These are phyloP conservation scores for Amphiprion clarkii DNA, from an alignment of 2,797 vertebrate species.

Conservation along the genomic window DNA sequence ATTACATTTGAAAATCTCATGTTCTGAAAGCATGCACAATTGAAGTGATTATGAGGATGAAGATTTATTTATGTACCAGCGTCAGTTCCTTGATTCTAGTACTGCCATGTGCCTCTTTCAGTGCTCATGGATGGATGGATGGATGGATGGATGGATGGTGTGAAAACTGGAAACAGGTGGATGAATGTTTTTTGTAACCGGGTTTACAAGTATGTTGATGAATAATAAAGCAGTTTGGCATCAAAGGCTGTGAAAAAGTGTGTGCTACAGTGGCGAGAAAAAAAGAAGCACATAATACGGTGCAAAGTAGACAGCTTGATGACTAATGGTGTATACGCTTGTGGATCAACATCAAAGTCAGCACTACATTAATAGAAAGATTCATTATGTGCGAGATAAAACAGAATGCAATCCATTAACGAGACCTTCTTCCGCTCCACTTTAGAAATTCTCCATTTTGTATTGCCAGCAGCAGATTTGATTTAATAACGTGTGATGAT, in stretches of 20 bases:
- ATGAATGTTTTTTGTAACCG: conserved; percentile 2
- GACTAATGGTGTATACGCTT: conserved; percentile 47
- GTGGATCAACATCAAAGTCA: conserved; percentile 71
- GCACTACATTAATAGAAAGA: conserved; percentile 63
- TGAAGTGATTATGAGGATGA: neutral
- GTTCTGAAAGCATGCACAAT: neutral
- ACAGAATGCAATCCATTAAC: conserved; percentile 62
- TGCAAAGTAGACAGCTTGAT: conserved; percentile 44
- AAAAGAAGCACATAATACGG: conserved; percentile 27
- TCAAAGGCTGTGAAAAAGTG: conserved; percentile 43
- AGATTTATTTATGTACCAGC: neutral
- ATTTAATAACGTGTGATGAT: conserved; percentile 73
- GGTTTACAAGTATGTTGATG: conserved; percentile 25
- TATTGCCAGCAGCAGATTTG: conserved; percentile 68
- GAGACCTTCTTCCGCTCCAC: conserved; percentile 47
- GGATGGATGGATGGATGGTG: neutral
- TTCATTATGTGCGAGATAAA: conserved; percentile 72
- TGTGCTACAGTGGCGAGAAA: conserved; percentile 1
- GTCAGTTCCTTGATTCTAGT: no score
- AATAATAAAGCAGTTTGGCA: conserved; percentile 40
- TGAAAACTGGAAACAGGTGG: neutral
- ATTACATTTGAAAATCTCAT: neutral
- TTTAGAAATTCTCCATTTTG: conserved; percentile 69
- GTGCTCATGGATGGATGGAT: no score
- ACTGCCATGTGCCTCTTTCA: no score